A percentile compares a stretch with the other conserved stretches of the same genome.
Conservation (phyloP, 2,888 invertebrate species). For the Caenorhabditis macrosperma region DNA sequence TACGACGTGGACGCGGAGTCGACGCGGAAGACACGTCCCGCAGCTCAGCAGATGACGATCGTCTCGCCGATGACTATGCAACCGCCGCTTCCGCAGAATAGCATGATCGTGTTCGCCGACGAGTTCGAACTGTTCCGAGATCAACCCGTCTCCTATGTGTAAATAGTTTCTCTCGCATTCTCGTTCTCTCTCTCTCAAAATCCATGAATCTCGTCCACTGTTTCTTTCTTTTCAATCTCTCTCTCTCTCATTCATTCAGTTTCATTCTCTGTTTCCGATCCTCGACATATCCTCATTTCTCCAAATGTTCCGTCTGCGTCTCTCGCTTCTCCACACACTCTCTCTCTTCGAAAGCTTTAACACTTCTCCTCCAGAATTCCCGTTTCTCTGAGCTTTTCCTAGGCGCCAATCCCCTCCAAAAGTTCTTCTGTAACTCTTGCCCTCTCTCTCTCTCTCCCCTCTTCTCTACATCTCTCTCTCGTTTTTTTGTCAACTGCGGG, state of each 20-base stretch:
- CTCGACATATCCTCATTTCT: conserved; percentile 32
- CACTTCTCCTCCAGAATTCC: conserved; percentile 6
- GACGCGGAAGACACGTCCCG: conserved; percentile 7
- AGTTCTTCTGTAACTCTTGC: conserved; percentile 5
- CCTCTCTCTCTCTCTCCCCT: conserved; percentile 37
- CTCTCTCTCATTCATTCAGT: background rate
- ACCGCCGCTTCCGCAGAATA: conserved; percentile 40
- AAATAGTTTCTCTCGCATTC: conserved; percentile 18
- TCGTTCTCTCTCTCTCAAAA: background rate
- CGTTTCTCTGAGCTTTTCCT: conserved; percentile 28
- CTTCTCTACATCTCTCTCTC: background rate
- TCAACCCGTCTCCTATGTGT: conserved; percentile 61
- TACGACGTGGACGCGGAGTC: conserved; percentile 38
- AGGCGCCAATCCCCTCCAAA: conserved; percentile 35
- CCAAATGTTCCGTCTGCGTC: conserved; percentile 2
- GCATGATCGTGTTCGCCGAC: conserved; percentile 56
- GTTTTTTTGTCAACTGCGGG: conserved; percentile 44
- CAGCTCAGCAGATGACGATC: conserved; percentile 19
- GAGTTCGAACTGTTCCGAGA: conserved; percentile 60
- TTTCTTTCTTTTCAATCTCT: background rate
- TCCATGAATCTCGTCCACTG: background rate
- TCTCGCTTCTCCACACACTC: background rate
- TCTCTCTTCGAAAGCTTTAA: conserved; percentile 31
- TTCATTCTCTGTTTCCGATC: conserved; percentile 10
- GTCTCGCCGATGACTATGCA: conserved; percentile 24